These are phyloP conservation scores for Sialia sialis DNA, from an alignment of 2,113 vertebrate species.

Conservation along the genomic window DNA sequence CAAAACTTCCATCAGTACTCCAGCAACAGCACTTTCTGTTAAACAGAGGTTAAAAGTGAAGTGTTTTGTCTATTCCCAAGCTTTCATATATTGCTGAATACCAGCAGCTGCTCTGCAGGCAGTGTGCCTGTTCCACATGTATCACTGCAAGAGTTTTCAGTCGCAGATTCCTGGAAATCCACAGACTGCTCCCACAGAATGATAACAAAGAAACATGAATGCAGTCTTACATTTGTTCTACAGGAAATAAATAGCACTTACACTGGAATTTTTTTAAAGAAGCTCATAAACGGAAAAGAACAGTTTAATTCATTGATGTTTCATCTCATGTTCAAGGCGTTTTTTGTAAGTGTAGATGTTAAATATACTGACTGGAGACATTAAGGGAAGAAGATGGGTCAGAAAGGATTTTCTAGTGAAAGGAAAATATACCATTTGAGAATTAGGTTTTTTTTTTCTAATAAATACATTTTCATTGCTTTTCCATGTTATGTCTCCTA, in stretches of 20 bases:
- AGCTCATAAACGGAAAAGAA: not conserved
- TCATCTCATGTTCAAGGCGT: not conserved
- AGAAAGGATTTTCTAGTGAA: not conserved
- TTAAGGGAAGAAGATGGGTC: not conserved
- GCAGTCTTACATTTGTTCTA: not conserved
- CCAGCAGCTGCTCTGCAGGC: not conserved
- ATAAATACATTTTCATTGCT: not conserved
- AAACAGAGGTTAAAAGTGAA: not conserved
- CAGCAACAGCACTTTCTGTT: not conserved
- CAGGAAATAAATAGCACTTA: not conserved
- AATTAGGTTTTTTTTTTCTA: not conserved
- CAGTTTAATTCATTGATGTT: not conserved
- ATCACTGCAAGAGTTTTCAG: not conserved
- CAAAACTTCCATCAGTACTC: not conserved
- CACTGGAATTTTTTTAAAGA: not conserved
- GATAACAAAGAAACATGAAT: not conserved
- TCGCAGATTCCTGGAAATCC: not conserved
- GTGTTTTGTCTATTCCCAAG: not conserved
- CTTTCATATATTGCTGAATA: not conserved
- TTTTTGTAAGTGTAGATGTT: not conserved
- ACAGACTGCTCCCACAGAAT: not conserved
- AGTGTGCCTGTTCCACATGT: accelerated
- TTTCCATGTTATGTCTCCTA: not conserved
- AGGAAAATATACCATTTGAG: not conserved
- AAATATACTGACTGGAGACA: not conserved